phyloP scores from a whole-genome alignment of 2,888 invertebrate genomes.

The Acanthococcus lagerstroemiae region DNA sequence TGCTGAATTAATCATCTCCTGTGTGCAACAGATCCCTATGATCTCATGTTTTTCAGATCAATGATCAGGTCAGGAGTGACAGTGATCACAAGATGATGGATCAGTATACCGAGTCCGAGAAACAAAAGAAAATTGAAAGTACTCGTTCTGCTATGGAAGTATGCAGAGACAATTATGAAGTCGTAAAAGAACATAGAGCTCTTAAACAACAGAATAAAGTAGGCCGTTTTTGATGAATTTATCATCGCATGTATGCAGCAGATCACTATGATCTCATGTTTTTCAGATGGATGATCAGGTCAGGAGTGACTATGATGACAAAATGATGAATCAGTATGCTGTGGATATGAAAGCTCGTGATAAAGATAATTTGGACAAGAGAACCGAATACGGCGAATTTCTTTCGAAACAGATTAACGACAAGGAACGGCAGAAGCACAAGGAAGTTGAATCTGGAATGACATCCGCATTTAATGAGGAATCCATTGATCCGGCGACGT shows the following conservation, averaged over 20 bases:
- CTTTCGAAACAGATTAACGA: not conserved
- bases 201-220: not conserved
- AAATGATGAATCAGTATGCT: not conserved
- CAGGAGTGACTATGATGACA: not conserved
- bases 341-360: not conserved
- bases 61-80: not conserved
- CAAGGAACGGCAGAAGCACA: not conserved
- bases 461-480: too few species aligned
- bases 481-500: too few species aligned
- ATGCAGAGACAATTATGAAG: not conserved
- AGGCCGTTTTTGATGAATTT: not conserved
- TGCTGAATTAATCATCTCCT: not conserved
- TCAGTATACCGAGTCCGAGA: not conserved
- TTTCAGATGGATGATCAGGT: not conserved
- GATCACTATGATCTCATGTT: too few species aligned
- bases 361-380: not conserved
- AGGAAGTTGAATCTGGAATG: not conserved
- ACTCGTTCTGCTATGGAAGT: not conserved
- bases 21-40: too few species aligned
- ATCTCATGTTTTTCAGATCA: not conserved
- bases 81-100: not conserved
- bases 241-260: too few species aligned
- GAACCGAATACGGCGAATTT: not conserved
- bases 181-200: not conserved
- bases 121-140: not conserved